phyloP scores from a whole-genome alignment of 2,888 invertebrate species.

The Sarcophaga caerulescens region DNA sequence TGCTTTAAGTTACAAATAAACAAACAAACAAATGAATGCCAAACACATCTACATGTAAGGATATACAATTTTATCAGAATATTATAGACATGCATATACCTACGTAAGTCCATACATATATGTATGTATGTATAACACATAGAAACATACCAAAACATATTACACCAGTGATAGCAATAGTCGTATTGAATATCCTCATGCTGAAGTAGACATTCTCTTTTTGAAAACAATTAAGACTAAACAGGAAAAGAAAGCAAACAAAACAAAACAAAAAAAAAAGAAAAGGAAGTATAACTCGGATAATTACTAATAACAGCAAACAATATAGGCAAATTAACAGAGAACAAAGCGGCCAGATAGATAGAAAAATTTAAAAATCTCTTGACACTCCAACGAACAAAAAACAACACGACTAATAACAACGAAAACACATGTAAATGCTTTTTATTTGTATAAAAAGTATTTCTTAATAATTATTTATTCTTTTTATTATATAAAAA shows the following conservation, averaged over 20 bases:
- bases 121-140: background rate
- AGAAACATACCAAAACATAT: background rate
- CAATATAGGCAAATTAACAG: background rate
- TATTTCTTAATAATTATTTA: background rate
- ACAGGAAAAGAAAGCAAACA: too few species aligned
- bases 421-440: constrained; percentile 40
- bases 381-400: constrained; percentile 50
- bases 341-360: too few species aligned
- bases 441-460: background rate
- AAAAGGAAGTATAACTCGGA: too few species aligned
- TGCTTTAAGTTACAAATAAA: constrained; percentile 57
- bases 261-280: too few species aligned
- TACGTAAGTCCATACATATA: constrained; percentile 9
- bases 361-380: constrained; percentile 12
- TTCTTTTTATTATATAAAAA: too few species aligned
- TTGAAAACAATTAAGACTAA: too few species aligned
- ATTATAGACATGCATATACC: background rate
- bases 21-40: constrained; percentile 55
- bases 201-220: too few species aligned
- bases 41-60: constrained; percentile 27
- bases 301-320: background rate
- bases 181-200: too few species aligned
- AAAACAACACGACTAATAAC: constrained; percentile 4
- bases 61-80: background rate
- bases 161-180: too few species aligned